Base-by-base conservation (phyloP, 2,113 vertebrate species). In the Thamnaconus septentrionalis region DNA sequence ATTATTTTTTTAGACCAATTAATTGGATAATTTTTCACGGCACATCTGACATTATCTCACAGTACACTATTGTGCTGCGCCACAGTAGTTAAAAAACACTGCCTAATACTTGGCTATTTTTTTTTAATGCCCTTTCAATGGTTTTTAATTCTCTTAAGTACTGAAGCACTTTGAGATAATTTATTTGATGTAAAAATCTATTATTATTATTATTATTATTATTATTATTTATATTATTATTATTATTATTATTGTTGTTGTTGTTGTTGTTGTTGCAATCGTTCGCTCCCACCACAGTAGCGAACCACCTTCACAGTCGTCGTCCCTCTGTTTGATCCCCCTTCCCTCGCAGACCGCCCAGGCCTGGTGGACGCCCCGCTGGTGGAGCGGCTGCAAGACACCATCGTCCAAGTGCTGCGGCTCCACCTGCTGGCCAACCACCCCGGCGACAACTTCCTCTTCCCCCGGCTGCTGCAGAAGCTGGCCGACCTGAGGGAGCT, bases 391-490 rank as follows among this genome's bases (percentile, higher is more conserved):
- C 92, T 98, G 87, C 96, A 98, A 79, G 96, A 98, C 72, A 93
- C 88, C 74, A 94, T 98, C 0, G 90, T 98, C 60, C 94, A 95
- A 1, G 94, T 95, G 44, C 92, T 98, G 9, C 92, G 84, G 82
- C 94, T 95, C 68, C 96, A 98, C 80, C 87, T 98, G 83, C 92
- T 94, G 86, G 93, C 71, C 86, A 96, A 94, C 88, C 96, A 97
- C 39, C 95, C 96, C 0, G 94, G 97, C 0, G 90, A 95, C 75
- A 48, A 53, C 85, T 97, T 97, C 78, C 94, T 98, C 59, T 98
- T 98, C 82, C 96, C 96, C 0, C 94, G 94, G 70, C 94, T 98
- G 5, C 93, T 98, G 46, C 96, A 98, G 77, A 98, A 98, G 79
- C 92, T 98, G 92, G 95, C 94, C 0, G 96, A 98, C 88, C 93